Conservation (phyloP, 2,888 invertebrate species). For the Plemyria rubiginata region DNA sequence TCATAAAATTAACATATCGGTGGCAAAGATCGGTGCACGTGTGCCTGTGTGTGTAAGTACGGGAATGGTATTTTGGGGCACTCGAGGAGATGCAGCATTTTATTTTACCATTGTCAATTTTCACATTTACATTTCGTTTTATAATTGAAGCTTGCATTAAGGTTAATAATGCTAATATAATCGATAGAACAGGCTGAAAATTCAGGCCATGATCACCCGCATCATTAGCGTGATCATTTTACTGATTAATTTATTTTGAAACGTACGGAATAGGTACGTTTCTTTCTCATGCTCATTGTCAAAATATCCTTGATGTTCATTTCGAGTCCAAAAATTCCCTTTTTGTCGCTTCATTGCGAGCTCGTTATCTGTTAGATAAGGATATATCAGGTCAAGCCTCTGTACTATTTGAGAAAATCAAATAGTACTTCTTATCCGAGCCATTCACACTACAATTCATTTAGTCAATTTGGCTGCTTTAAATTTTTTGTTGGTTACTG, state of each 20-base stretch:
- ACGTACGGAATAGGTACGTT: too few relatives aligned
- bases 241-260: conserved; percentile 3
- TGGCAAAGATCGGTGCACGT: conserved; percentile 68
- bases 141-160: neutral
- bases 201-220: conserved; percentile 28
- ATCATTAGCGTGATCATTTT: conserved; percentile 18
- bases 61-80: conserved; percentile 51
- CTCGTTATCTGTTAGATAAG: conserved; percentile 26
- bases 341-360: conserved; percentile 14
- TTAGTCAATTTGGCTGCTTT: too few relatives aligned
- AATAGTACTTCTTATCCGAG: neutral
- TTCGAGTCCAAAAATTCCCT: conserved; percentile 2
- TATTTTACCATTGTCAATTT: neutral
- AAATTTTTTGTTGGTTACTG: too few relatives aligned
- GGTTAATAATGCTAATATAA: neutral
- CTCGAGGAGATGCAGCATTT: conserved; percentile 25
- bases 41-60: conserved; percentile 42
- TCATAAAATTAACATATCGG: conserved; percentile 82
- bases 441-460: neutral
- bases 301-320: conserved; percentile 15
- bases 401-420: conserved; percentile 23
- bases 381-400: conserved; percentile 13
- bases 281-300: too few relatives aligned
- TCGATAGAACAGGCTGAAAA: conserved; percentile 16
- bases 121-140: neutral